Evolutionary conservation across 2,888 invertebrate genomes (phyloP).

Genomic region (Pachycephus smyrnensis): DNA sequence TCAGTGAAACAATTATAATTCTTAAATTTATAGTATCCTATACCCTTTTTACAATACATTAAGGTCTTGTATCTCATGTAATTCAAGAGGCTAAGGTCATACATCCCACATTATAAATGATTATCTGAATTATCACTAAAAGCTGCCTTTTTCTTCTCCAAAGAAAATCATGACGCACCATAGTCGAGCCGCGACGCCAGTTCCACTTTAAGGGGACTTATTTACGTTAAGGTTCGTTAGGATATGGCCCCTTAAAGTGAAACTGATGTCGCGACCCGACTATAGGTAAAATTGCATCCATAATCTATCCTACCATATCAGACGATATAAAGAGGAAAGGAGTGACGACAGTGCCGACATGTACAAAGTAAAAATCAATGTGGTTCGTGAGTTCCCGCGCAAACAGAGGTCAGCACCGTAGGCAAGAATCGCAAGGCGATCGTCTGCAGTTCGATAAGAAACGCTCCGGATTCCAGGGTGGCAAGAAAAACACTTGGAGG

Average conservation of each 20-base stretch:
- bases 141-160: neutral
- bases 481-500: neutral
- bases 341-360: neutral
- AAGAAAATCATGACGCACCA: neutral
- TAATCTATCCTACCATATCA: neutral
- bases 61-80: neutral
- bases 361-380: neutral
- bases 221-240: no score
- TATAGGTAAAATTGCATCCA: neutral
- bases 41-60: neutral
- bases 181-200: no score
- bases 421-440: neutral
- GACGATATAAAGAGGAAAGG: neutral
- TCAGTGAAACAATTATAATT: neutral
- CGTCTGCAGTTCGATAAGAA: constrained; percentile 7
- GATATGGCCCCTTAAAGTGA: no score
- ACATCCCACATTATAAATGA: neutral
- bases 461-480: constrained; percentile 1
- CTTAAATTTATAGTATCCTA: neutral
- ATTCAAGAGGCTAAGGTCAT: neutral
- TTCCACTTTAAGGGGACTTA: no score
- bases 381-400: neutral
- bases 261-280: no score
- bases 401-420: neutral
- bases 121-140: neutral